Conservation (phyloP, 2,797 vertebrate genomes). For the Pseudocheirus occidentalis region DNA sequence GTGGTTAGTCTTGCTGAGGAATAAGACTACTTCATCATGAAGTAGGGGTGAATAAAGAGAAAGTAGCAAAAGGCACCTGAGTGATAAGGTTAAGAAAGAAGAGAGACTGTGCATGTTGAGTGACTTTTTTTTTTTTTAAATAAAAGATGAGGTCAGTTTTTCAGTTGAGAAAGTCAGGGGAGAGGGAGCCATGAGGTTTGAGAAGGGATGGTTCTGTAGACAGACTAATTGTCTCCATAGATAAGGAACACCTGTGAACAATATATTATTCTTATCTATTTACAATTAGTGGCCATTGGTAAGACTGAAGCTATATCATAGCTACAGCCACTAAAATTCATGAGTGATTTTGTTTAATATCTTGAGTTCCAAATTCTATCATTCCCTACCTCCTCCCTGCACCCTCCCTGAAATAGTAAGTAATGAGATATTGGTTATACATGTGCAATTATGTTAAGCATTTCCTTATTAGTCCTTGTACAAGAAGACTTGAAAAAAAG, state of each 20-base stretch:
- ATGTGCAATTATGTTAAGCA: too few relatives aligned
- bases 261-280: not conserved
- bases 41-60: not conserved
- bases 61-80: not conserved
- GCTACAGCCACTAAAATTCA: not conserved
- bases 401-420: too few relatives aligned
- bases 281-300: not conserved
- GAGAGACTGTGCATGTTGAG: not conserved
- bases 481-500: too few relatives aligned
- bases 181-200: too few relatives aligned
- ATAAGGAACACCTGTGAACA: not conserved
- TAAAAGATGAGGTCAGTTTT: not conserved
- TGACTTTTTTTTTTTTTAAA: not conserved
- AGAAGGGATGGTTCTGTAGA: too few relatives aligned
- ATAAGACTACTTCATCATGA: not conserved
- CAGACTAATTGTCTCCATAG: too few relatives aligned
- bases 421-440: too few relatives aligned
- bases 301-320: not conserved
- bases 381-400: too few relatives aligned
- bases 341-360: not conserved
- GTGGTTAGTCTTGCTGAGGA: not conserved
- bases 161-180: not conserved
- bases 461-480: too few relatives aligned
- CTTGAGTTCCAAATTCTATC: not conserved
- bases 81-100: not conserved